Conservation (phyloP, 2,797 vertebrate genomes). For the Pelochelys cantorii region DNA sequence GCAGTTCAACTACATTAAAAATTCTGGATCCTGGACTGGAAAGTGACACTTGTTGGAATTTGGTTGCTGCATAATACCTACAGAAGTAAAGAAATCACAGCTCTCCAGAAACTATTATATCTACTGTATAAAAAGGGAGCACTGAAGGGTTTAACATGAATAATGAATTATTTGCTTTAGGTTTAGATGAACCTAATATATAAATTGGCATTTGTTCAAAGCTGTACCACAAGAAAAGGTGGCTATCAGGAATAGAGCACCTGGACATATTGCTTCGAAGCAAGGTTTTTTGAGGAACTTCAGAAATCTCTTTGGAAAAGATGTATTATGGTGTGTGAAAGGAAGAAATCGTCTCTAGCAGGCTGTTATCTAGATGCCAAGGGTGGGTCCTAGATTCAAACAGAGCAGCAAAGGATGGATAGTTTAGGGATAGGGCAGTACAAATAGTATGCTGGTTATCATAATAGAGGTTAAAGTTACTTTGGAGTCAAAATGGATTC, state of each 20-base stretch:
- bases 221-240: slow-evolving; percentile 50
- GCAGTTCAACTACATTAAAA: slow-evolving; percentile 6
- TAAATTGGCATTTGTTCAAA: slow-evolving; percentile 55
- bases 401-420: slow-evolving; percentile 59
- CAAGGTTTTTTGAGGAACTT: slow-evolving; percentile 49
- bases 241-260: slow-evolving; percentile 38
- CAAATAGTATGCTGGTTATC: slow-evolving; percentile 69
- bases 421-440: slow-evolving; percentile 51
- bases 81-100: slow-evolving; percentile 22
- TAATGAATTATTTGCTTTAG: slow-evolving; percentile 61
- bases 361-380: slow-evolving; percentile 61
- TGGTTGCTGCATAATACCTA: background rate
- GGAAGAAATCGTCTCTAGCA: slow-evolving; percentile 60
- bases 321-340: slow-evolving; percentile 63
- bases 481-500: slow-evolving; percentile 52
- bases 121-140: slow-evolving; percentile 14
- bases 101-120: slow-evolving; percentile 15
- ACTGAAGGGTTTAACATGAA: slow-evolving; percentile 44
- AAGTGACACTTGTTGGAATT: background rate
- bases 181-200: slow-evolving; percentile 52
- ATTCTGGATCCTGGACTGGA: slow-evolving; percentile 9
- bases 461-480: slow-evolving; percentile 46
- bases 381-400: slow-evolving; percentile 60
- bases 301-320: slow-evolving; percentile 63
- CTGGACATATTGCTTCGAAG: slow-evolving; percentile 44